phyloP scores from a whole-genome alignment of 2,888 invertebrate genomes.

The Drosophila limbata region DNA sequence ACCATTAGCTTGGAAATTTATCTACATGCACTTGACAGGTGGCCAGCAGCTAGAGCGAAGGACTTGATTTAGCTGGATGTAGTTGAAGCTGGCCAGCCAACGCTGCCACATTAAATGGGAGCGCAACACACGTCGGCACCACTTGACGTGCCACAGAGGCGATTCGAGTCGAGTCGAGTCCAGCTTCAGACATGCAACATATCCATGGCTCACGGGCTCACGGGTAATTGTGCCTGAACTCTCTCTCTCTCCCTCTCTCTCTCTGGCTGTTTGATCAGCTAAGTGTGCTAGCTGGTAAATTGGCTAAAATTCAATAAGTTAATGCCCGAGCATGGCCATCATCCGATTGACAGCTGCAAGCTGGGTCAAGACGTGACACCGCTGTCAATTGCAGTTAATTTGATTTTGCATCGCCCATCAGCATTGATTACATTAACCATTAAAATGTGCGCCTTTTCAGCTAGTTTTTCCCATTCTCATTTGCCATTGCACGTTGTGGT shows the following conservation, averaged over 20 bases:
- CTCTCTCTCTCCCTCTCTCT: background rate
- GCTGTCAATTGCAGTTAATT: conserved; percentile 62
- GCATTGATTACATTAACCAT: conserved; percentile 63
- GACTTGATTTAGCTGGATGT: conserved; percentile 67
- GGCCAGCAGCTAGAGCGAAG: conserved; percentile 36
- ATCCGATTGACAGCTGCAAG: conserved; percentile 62
- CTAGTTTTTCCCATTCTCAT: background rate
- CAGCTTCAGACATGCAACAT: conserved; percentile 23
- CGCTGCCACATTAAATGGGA: conserved; percentile 77
- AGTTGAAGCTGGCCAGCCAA: conserved; percentile 12
- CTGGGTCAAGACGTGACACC: conserved; percentile 22
- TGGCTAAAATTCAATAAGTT: conserved; percentile 81
- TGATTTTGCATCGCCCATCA: conserved; percentile 60
- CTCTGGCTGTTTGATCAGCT: conserved; percentile 46
- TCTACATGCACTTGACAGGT: conserved; percentile 81
- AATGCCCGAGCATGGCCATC: conserved; percentile 61
- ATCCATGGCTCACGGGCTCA: conserved; percentile 63
- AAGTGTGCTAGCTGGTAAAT: conserved; percentile 65
- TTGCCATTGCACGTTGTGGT: conserved; percentile 11
- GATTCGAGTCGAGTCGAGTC: conserved; percentile 1
- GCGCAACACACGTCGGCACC: conserved; percentile 56
- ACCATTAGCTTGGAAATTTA: conserved; percentile 75
- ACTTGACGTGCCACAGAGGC: conserved; percentile 59
- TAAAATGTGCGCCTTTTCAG: conserved; percentile 24
- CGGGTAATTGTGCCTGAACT: conserved; percentile 59